Percentiles rank a stretch among this genome's conserved stretches.
Evolutionary conservation across 2,113 vertebrate species (phyloP).

Genomic region (Progne subis): DNA sequence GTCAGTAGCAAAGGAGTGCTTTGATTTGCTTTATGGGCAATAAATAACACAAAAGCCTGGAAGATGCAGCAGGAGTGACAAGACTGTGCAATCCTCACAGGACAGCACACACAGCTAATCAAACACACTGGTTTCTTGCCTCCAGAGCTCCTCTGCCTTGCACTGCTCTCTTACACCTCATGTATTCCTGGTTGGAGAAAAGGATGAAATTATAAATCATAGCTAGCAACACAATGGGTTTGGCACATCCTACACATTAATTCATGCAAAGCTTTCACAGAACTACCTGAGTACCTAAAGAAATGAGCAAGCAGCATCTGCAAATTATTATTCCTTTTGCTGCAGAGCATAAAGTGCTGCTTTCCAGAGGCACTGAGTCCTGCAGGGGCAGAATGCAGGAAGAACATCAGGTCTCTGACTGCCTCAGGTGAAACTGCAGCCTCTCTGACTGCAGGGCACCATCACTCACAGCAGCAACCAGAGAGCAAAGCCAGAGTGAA

Average conservation of each 20-base stretch:
- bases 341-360: not conserved
- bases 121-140: not conserved
- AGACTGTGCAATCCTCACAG: not conserved
- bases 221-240: not conserved
- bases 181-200: not conserved
- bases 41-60: not conserved
- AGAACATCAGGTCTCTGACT: not conserved
- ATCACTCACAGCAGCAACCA: not conserved
- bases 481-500: not conserved
- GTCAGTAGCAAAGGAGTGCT: not conserved
- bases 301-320: slow-evolving; percentile 17
- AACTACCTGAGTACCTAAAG: not conserved
- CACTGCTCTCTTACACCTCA: not conserved
- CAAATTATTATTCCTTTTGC: slow-evolving; percentile 13
- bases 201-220: not conserved
- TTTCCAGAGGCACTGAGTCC: not conserved
- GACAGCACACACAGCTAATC: not conserved
- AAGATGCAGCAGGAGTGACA: not conserved
- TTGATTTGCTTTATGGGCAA: slow-evolving; percentile 22
- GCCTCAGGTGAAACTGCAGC: not conserved
- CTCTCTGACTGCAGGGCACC: not conserved
- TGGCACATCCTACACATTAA: slow-evolving; percentile 33
- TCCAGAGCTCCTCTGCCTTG: not conserved
- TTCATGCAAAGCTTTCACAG: not conserved
- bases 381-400: not conserved